These are phyloP conservation scores for Heterodera filipjevi DNA, from an alignment of 2,888 invertebrate genomes.

Conservation along the genomic window DNA sequence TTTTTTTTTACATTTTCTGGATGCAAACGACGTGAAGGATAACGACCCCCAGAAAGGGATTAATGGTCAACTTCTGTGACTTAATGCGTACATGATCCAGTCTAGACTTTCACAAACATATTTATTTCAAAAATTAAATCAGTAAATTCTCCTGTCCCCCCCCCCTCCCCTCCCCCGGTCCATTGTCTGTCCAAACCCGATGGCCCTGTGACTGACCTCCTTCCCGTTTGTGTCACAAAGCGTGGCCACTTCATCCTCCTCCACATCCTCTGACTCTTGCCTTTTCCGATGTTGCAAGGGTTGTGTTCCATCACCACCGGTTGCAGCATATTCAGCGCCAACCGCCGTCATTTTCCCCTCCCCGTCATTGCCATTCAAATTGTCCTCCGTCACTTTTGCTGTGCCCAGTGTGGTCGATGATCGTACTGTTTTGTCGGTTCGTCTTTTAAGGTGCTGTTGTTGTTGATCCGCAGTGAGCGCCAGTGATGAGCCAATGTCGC, in stretches of 20 bases:
- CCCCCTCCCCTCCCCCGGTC: background rate
- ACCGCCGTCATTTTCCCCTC: background rate
- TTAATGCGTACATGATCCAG: too few species aligned
- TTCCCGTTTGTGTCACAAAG: background rate
- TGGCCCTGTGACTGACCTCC: background rate
- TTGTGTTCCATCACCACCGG: background rate
- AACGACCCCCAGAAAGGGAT: too few species aligned
- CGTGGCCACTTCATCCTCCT: background rate
- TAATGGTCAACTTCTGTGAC: too few species aligned
- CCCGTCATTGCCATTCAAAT: background rate
- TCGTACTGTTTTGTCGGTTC: background rate
- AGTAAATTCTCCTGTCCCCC: too few species aligned
- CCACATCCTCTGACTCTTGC: background rate
- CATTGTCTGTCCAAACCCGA: background rate
- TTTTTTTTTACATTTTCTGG: too few species aligned
- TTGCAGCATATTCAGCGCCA: background rate
- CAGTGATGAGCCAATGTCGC: slow-evolving; percentile 30
- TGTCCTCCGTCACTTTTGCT: background rate
- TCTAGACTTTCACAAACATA: too few species aligned
- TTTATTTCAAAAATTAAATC: too few species aligned
- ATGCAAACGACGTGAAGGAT: too few species aligned
- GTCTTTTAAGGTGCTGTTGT: background rate
- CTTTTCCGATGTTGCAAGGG: background rate
- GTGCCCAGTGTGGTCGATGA: background rate
- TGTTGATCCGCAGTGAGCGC: background rate